Conservation (phyloP, 2,113 vertebrate genomes). For the Oxyruncus cristatus region DNA sequence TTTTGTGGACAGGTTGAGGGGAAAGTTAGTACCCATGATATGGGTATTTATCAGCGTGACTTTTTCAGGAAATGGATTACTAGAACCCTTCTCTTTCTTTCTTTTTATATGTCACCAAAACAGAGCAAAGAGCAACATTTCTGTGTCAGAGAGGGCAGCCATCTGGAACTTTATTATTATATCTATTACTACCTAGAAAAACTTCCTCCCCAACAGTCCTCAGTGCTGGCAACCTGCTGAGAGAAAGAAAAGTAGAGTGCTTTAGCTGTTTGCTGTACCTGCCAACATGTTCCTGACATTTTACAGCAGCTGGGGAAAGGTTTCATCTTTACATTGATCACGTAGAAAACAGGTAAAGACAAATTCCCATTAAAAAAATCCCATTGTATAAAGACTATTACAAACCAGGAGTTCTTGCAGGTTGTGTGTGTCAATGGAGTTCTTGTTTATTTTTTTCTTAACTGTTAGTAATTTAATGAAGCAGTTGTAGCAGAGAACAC, state of each 20-base stretch:
- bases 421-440: background rate
- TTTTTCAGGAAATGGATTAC: background rate
- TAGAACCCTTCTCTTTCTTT: background rate
- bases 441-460: background rate
- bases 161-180: background rate
- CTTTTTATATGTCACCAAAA: background rate
- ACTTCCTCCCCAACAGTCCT: background rate
- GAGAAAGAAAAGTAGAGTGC: background rate
- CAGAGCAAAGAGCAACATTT: background rate
- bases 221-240: background rate
- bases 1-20: background rate
- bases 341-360: background rate
- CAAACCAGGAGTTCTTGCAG: background rate
- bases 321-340: background rate
- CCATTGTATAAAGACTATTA: background rate
- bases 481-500: background rate
- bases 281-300: background rate
- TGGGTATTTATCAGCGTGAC: background rate
- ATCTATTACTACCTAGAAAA: background rate
- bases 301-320: background rate
- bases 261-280: background rate
- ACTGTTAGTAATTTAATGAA: background rate
- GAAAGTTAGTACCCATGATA: background rate
- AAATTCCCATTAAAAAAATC: background rate
- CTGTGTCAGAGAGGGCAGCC: background rate